Evolutionary conservation across 2,888 invertebrate species (phyloP).

Genomic region (Criorhina ranunculi): DNA sequence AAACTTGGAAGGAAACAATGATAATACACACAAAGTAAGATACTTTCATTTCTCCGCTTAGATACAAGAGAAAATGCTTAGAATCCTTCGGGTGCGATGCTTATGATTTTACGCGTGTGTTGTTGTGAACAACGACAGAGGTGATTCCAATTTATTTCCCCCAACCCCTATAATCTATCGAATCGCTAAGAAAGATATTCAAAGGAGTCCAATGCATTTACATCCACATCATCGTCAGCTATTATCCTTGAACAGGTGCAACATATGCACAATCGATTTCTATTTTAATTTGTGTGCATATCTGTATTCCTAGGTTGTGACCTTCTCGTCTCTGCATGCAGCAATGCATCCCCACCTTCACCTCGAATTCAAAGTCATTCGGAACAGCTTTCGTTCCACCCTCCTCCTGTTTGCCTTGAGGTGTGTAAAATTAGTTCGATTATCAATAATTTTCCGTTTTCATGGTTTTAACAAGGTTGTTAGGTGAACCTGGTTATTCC

Average conservation of each 20-base stretch:
- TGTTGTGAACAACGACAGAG: constrained; percentile 18
- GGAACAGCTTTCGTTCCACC: constrained; percentile 30
- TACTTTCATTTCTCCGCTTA: constrained; percentile 14
- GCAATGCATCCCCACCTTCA: constrained; percentile 50
- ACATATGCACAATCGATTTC: constrained; percentile 54
- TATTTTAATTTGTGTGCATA: constrained; percentile 50
- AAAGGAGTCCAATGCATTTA: neutral
- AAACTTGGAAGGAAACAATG: constrained; percentile 55
- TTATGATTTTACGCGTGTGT: constrained; percentile 25
- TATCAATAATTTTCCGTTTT: constrained; percentile 73
- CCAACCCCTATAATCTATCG: constrained; percentile 38
- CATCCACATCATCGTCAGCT: constrained; percentile 5
- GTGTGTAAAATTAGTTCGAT: constrained; percentile 67
- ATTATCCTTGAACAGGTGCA: neutral
- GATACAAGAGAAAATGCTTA: constrained; percentile 19
- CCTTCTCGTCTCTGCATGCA: constrained; percentile 47
- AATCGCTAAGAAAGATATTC: constrained; percentile 31
- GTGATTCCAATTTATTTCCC: constrained; percentile 47
- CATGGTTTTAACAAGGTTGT: constrained; percentile 64
- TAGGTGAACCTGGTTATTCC: constrained; percentile 7
- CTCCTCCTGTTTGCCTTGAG: constrained; percentile 27
- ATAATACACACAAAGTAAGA: constrained; percentile 27
- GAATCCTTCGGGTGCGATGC: constrained; percentile 37
- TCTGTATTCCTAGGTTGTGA: constrained; percentile 23
- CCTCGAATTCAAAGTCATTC: constrained; percentile 69